phyloP scores from a whole-genome alignment of 2,888 invertebrate genomes.

The Athripsodes cinereus region DNA sequence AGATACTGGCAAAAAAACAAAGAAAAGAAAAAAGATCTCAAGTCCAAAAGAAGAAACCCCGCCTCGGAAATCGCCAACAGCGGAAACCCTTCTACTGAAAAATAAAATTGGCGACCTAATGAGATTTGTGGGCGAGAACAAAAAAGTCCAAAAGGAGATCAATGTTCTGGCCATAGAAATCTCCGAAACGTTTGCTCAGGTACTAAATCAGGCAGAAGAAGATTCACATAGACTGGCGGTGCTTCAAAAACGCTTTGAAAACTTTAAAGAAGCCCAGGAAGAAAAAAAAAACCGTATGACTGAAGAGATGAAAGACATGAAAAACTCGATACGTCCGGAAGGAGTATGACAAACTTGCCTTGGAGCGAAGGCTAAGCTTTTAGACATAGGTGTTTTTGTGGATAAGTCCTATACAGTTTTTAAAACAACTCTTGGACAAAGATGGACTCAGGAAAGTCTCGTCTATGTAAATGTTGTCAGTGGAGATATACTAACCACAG shows the following conservation, averaged over 20 bases:
- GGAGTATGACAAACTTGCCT: not conserved
- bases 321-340: not conserved
- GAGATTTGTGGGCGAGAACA: not conserved
- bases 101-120: not conserved
- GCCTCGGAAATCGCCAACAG: too few relatives aligned
- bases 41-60: too few relatives aligned
- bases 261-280: not conserved
- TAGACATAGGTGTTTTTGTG: not conserved
- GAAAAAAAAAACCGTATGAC: not conserved
- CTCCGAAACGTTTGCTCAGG: not conserved
- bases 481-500: not conserved
- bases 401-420: not conserved
- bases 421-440: not conserved
- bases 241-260: not conserved
- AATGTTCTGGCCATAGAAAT: not conserved
- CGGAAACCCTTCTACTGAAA: too few relatives aligned
- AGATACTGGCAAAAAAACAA: too few relatives aligned
- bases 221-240: not conserved
- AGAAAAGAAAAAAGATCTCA: too few relatives aligned
- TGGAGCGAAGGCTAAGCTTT: too few relatives aligned
- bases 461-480: not conserved
- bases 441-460: conserved; percentile 1
- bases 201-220: not conserved
- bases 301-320: not conserved
- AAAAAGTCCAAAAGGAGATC: not conserved